These are phyloP conservation scores for Tetraodon nigroviridis DNA, from an alignment of 2,113 vertebrate genomes.

Conservation along the genomic window DNA sequence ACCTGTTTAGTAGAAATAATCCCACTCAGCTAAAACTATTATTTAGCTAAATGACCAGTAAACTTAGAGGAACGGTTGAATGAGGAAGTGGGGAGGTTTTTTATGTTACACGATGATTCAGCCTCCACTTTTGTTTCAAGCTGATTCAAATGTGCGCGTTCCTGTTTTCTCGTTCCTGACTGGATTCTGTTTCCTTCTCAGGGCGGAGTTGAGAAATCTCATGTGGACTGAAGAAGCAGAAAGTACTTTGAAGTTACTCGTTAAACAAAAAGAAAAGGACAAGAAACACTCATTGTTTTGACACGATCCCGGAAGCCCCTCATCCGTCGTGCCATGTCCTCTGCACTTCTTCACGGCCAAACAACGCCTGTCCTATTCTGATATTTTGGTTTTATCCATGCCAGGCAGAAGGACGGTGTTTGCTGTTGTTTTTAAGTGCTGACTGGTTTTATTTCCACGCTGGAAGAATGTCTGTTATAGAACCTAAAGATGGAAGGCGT, in stretches of 20 bases:
- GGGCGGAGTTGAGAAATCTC: conserved; percentile 86
- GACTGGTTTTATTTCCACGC: conserved; percentile 35
- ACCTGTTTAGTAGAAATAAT: conserved; percentile 17
- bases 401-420: conserved; percentile 20
- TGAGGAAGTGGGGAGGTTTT: no score
- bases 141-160: neutral
- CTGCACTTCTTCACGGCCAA: conserved; percentile 52
- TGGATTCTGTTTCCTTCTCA: conserved; percentile 49
- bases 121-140: neutral
- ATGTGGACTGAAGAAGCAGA: conserved; percentile 75
- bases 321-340: conserved; percentile 61
- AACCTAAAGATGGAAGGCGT: conserved; percentile 9
- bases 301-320: conserved; percentile 39
- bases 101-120: neutral
- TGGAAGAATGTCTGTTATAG: conserved; percentile 17
- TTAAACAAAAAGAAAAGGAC: conserved; percentile 2
- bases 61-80: neutral
- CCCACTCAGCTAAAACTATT: neutral
- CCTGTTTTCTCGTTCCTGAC: neutral
- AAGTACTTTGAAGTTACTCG: conserved; percentile 11
- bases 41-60: neutral
- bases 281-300: conserved; percentile 41
- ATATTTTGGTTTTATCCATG: conserved; percentile 31
- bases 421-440: conserved; percentile 40
- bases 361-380: conserved; percentile 25